These are phyloP conservation scores for Frankliniella fusca DNA, from an alignment of 2,888 invertebrate species.

Conservation along the genomic window DNA sequence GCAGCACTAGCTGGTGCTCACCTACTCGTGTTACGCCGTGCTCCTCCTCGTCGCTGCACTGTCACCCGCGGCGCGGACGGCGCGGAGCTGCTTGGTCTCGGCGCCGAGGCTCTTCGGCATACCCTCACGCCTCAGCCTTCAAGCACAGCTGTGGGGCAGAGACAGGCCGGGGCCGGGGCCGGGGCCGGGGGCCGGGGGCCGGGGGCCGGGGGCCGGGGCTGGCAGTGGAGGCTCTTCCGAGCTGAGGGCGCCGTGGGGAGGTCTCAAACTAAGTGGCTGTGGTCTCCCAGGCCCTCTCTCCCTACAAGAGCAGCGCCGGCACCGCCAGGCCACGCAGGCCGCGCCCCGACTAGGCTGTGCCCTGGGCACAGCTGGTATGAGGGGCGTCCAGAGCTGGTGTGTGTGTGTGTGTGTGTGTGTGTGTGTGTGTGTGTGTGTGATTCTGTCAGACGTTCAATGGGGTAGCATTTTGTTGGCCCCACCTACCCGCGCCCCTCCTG, in stretches of 20 bases:
- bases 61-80: neutral
- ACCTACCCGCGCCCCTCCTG: neutral
- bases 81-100: neutral
- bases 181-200: neutral
- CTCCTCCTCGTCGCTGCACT: too few relatives aligned
- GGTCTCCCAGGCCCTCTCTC: slow-evolving; percentile 2
- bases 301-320: neutral
- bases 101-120: neutral
- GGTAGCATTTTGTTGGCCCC: neutral
- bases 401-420: too few relatives aligned
- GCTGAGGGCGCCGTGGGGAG: neutral
- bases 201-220: neutral
- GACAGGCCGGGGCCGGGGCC: neutral
- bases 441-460: neutral
- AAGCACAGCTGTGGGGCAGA: neutral
- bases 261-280: slow-evolving; percentile 1
- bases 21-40: too few relatives aligned
- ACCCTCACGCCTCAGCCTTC: neutral
- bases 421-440: too few relatives aligned
- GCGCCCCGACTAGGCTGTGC: neutral
- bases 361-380: too few relatives aligned
- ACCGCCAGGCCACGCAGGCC: neutral
- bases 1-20: neutral
- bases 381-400: neutral
- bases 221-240: neutral